phyloP scores from a whole-genome alignment of 2,797 vertebrate species.

The Coranthus polyacanthus region DNA sequence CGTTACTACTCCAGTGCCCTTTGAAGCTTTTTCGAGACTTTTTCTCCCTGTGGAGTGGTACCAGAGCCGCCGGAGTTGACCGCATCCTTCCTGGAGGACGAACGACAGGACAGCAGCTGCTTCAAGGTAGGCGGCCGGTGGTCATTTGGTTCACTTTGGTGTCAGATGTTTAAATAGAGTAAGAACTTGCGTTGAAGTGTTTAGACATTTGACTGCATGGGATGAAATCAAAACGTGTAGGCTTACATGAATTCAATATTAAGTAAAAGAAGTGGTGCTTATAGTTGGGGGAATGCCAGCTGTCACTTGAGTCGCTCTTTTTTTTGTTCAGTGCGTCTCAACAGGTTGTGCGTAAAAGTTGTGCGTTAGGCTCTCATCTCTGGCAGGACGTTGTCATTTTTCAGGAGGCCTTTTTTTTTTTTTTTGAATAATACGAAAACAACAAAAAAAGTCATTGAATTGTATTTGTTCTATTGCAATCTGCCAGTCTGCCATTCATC shows the following conservation, averaged over 20 bases:
- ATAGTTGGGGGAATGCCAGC: too few relatives aligned
- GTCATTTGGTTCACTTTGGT: too few relatives aligned
- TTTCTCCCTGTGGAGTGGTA: slow-evolving; percentile 65
- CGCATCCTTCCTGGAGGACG: slow-evolving; percentile 76
- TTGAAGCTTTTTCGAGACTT: slow-evolving; percentile 73
- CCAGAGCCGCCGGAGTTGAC: slow-evolving; percentile 74
- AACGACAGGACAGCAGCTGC: slow-evolving; percentile 73
- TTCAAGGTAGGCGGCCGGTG: slow-evolving; percentile 81
- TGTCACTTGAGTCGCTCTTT: too few relatives aligned
- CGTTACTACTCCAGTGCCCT: slow-evolving; percentile 55
- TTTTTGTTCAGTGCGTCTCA: not conserved
- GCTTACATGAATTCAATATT: too few relatives aligned
- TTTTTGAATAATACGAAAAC: not conserved
- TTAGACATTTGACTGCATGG: too few relatives aligned
- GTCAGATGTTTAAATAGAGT: too few relatives aligned
- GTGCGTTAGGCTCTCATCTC: not conserved
- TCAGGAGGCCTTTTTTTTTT: not conserved
- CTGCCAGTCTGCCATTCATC: not conserved
- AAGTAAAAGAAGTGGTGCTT: too few relatives aligned
- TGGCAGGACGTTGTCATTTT: too few relatives aligned
- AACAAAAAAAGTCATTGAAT: too few relatives aligned
- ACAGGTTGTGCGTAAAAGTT: slow-evolving; percentile 26
- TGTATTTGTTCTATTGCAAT: too few relatives aligned
- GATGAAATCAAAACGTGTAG: too few relatives aligned
- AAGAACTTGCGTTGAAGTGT: too few relatives aligned